These are phyloP conservation scores for Chondrilla cf. caribensis DNA, from an alignment of 37 sponge, comb jelly and placozoan species.

Conservation along the genomic window DNA sequence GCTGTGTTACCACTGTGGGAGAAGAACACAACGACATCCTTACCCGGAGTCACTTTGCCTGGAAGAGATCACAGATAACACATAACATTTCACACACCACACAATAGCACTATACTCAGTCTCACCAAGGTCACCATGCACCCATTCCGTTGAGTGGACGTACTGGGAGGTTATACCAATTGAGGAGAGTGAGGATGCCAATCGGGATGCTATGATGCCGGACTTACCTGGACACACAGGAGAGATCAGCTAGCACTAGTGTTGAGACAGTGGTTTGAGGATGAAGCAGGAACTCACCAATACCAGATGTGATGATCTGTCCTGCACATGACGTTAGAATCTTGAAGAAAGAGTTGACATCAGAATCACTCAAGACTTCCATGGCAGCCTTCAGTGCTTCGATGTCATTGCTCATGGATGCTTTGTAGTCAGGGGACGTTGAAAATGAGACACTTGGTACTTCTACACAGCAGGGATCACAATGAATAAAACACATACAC, in stretches of 20 bases:
- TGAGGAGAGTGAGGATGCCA: slow-evolving; percentile 73
- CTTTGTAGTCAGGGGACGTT: too few species aligned
- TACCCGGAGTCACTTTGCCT: slow-evolving; percentile 57
- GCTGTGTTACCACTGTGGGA: slow-evolving; percentile 80
- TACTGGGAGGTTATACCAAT: slow-evolving; percentile 58
- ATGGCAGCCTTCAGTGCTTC: slow-evolving; percentile 1
- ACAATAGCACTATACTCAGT: background rate
- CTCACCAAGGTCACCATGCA: slow-evolving; percentile 81
- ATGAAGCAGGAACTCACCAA: too few species aligned
- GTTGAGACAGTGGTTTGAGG: too few species aligned
- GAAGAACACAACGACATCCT: slow-evolving; percentile 67
- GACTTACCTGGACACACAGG: slow-evolving; percentile 67
- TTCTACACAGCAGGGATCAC: too few species aligned
- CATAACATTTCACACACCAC: too few species aligned
- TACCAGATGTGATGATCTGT: slow-evolving; percentile 54
- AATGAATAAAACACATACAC: background rate
- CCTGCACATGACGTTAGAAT: slow-evolving; percentile 34
- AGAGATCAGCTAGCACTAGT: background rate
- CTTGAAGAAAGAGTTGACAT: slow-evolving; percentile 22
- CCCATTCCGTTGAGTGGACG: slow-evolving; percentile 78
- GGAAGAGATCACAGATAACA: background rate
- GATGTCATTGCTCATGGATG: slow-evolving; percentile 10
- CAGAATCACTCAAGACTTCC: background rate
- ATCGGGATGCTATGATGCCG: slow-evolving; percentile 57
- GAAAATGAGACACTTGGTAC: too few species aligned